Evolutionary conservation across 2,797 vertebrate species (phyloP).

Genomic region (Phrynocephalus vlangalii): DNA sequence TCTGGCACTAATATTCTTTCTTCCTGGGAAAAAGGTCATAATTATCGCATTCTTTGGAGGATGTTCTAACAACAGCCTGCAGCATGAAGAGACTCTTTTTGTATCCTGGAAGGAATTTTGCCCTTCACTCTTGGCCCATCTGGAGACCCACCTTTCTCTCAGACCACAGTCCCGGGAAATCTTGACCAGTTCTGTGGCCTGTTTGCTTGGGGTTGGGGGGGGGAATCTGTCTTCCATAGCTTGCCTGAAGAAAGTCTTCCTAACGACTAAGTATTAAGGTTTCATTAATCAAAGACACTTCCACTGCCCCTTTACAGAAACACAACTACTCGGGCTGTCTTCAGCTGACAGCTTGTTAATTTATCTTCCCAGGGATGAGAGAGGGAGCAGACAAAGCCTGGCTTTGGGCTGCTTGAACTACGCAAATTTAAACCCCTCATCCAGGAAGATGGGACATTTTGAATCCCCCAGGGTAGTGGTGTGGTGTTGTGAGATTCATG

Average conservation of each 20-base stretch:
- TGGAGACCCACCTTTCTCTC: constrained; percentile 7
- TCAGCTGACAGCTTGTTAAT: constrained; percentile 90
- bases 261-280: constrained; percentile 85
- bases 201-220: constrained; percentile 58
- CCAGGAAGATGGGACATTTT: no score
- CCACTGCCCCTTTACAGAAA: constrained; percentile 96
- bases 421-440: neutral
- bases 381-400: constrained; percentile 28
- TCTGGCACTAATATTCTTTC: constrained; percentile 55
- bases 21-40: neutral
- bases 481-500: no score
- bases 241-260: constrained; percentile 80
- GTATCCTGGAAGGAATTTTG: neutral
- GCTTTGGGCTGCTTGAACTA: neutral
- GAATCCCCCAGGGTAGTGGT: no score
- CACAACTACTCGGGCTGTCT: constrained; percentile 90
- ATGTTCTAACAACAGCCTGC: neutral
- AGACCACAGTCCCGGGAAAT: constrained; percentile 17
- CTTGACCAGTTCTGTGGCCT: constrained; percentile 50
- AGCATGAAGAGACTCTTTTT: neutral
- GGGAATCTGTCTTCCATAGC: constrained; percentile 84
- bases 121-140: neutral
- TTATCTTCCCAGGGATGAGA: constrained; percentile 83
- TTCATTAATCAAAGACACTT: constrained; percentile 98
- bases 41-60: constrained; percentile 18